A percentile compares a stretch with the other conserved stretches of the same genome.
phyloP scores from a whole-genome alignment of 2,888 invertebrate species.

The Cheilosia grossa region DNA sequence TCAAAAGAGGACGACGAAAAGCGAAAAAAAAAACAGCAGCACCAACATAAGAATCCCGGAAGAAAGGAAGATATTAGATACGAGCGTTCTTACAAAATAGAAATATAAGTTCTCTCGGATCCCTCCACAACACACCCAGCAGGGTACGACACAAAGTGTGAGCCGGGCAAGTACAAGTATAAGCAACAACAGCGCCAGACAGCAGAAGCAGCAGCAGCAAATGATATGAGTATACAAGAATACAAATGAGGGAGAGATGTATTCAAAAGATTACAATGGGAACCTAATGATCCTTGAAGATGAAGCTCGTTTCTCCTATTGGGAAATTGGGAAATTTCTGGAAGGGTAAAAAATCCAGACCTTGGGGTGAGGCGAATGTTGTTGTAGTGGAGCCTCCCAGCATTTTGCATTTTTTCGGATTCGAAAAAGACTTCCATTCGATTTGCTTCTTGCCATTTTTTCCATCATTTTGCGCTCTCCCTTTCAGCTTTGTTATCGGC shows the following conservation, averaged over 20 bases:
- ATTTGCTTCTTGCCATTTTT: conserved; percentile 49
- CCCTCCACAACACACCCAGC: conserved; percentile 38
- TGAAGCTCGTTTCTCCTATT: conserved; percentile 71
- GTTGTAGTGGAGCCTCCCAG: conserved; percentile 17
- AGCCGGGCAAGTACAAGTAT: conserved; percentile 38
- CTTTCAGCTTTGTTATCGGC: conserved; percentile 50
- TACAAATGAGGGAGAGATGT: conserved; percentile 75
- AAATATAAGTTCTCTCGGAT: conserved; percentile 69
- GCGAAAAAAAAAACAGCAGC: conserved; percentile 1
- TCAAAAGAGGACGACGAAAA: conserved; percentile 31
- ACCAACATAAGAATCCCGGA: conserved; percentile 47
- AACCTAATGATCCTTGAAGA: conserved; percentile 75
- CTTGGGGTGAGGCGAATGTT: neutral
- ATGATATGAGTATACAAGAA: conserved; percentile 75
- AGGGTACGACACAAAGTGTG: conserved; percentile 29
- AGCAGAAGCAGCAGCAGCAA: conserved; percentile 60
- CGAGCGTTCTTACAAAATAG: conserved; percentile 68
- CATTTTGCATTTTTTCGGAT: conserved; percentile 57
- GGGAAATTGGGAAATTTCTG: conserved; percentile 71
- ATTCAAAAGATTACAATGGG: conserved; percentile 75
- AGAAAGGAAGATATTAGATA: conserved; percentile 73
- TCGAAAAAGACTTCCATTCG: conserved; percentile 59
- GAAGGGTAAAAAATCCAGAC: conserved; percentile 30
- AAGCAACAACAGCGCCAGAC: conserved; percentile 65
- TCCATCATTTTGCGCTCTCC: conserved; percentile 30